phyloP scores from a whole-genome alignment of 1,140 invertebrate species.

The Procambarus virginalis region DNA sequence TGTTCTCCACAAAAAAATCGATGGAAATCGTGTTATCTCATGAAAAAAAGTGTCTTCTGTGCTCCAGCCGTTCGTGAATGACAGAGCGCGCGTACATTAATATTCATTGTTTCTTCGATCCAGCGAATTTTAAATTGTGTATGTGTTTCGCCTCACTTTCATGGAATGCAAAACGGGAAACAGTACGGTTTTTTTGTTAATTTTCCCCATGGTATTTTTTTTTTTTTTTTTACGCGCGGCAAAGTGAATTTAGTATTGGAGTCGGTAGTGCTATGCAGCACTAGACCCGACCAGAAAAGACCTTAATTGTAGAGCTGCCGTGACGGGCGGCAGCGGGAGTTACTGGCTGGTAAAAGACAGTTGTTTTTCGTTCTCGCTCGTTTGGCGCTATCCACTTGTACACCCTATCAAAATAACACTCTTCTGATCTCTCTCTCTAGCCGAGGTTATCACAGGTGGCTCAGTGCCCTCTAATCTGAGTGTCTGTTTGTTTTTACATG shows the following conservation, averaged over 20 bases:
- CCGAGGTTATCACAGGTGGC: too few relatives aligned
- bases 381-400: background rate
- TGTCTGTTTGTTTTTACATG: too few relatives aligned
- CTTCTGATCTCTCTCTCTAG: too few relatives aligned
- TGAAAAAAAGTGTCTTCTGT: background rate
- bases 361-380: background rate
- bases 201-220: background rate
- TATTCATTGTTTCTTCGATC: constrained; percentile 49
- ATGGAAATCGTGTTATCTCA: background rate
- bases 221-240: background rate
- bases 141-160: constrained; percentile 26
- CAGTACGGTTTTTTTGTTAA: background rate
- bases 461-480: too few relatives aligned
- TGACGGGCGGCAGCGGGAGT: background rate
- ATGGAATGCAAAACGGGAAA: background rate
- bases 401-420: background rate
- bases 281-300: background rate
- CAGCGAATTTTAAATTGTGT: constrained; percentile 26
- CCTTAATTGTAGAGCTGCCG: background rate
- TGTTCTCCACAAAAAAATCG: background rate
- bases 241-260: constrained; percentile 6
- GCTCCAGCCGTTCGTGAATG: background rate
- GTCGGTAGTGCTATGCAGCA: background rate
- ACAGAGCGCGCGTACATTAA: background rate
- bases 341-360: background rate